Base-by-base conservation (phyloP, 2,113 vertebrate species). In the Oryzias celebensis region DNA sequence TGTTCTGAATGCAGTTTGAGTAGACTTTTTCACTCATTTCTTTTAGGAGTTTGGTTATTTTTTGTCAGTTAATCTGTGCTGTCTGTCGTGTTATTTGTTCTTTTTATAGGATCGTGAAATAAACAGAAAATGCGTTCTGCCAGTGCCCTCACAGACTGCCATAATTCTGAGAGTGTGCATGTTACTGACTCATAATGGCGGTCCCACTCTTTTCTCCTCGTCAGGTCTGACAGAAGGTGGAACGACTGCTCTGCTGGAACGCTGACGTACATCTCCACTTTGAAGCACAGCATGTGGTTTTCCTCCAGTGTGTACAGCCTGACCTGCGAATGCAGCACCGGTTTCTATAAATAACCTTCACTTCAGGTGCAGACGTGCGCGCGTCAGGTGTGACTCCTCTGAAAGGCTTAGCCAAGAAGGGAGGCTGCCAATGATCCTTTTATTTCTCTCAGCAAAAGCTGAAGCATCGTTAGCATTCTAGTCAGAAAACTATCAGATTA, bases 251-350 rank as follows among this genome's bases (percentile, higher is more conserved):
- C 52, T 0, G 94, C 91, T 0, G 93, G 20, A 28, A 95, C 84
- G 0, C 73, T 55, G 45, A 95, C 92, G 0, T 78, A 72, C 53
- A 94, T 97, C 87, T 98, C 95, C 50, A 97, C 91, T 64, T 92
- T 94, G 85, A 99, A 94, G 58, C 94, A 96, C 54, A 99, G 90
- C 85, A 93, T 93, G 52, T 91, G 93, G 88, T 96, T 94, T 59
- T 99, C 96, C 86, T 99, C 97, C 79, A 96, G 88, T 0, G 90
- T 97, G 87, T 94, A 98, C 65, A 99, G 87, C 71, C 81, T 85
- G 69, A 98, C 93, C 97, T 99, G 15, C 48, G 44, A 82, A 73
- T 0, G 48, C 14, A 46, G 58, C 60, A 61, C 41, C 8, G 7
- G 4, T 1, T 36, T 69, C 42, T 69, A 14, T 31, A 47, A 58